These are phyloP conservation scores for Schizotus pectinicornis DNA, from an alignment of 2,888 invertebrate genomes.

Conservation along the genomic window DNA sequence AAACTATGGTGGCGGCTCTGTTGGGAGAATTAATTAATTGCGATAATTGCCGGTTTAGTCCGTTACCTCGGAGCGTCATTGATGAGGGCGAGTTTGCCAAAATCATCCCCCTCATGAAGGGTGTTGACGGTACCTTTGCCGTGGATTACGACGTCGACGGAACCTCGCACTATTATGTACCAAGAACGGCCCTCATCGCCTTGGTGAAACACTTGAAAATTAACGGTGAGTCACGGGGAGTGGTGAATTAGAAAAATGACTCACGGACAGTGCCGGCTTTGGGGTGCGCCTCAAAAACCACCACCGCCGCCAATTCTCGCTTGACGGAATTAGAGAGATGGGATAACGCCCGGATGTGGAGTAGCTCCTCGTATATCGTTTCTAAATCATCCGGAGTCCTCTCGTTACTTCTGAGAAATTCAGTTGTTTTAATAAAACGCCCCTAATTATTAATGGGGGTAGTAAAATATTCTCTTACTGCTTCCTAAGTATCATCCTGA, in stretches of 20 bases:
- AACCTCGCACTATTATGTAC: slow-evolving; percentile 84
- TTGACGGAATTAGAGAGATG: slow-evolving; percentile 84
- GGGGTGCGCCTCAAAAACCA: slow-evolving; percentile 81
- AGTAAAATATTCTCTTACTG: slow-evolving; percentile 63
- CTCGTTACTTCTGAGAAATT: slow-evolving; percentile 70
- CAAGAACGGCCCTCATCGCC: slow-evolving; percentile 85
- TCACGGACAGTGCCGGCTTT: slow-evolving; percentile 78
- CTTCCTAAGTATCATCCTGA: slow-evolving; percentile 81
- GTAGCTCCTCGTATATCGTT: slow-evolving; percentile 80
- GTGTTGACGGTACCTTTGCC: slow-evolving; percentile 85
- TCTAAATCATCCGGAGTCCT: slow-evolving; percentile 80
- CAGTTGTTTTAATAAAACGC: no score
- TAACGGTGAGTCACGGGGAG: slow-evolving; percentile 4
- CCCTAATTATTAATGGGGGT: neutral
- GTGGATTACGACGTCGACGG: slow-evolving; percentile 83
- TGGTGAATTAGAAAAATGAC: slow-evolving; percentile 51
- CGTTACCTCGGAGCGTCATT: slow-evolving; percentile 82
- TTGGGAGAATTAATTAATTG: no score
- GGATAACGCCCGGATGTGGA: slow-evolving; percentile 80
- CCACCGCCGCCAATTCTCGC: slow-evolving; percentile 77
- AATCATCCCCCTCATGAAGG: slow-evolving; percentile 84
- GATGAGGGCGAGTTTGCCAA: slow-evolving; percentile 84
- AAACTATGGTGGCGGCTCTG: slow-evolving; percentile 82
- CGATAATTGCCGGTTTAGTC: neutral
- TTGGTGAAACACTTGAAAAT: slow-evolving; percentile 75